Conservation (phyloP, 2,888 invertebrate species). For the Scaptomyza caliginosa region DNA sequence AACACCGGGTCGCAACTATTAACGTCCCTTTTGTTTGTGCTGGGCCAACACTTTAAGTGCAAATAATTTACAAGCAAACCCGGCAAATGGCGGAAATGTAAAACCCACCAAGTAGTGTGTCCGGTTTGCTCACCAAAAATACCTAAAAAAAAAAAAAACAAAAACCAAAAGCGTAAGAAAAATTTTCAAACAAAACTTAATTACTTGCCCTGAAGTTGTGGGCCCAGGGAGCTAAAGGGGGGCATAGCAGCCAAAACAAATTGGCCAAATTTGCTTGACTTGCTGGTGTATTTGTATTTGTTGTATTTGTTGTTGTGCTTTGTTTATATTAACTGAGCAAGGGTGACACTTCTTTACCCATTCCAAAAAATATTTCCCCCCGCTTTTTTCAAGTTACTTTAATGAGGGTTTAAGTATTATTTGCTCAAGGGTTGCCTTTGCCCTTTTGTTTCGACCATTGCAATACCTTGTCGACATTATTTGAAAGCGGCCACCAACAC, state of each 20-base stretch:
- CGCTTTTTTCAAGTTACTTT: slow-evolving; percentile 55
- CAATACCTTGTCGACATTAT: slow-evolving; percentile 62
- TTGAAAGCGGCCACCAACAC: slow-evolving; percentile 33
- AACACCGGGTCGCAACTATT: slow-evolving; percentile 50
- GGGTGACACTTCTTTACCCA: slow-evolving; percentile 63
- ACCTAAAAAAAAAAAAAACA: neutral
- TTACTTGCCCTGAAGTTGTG: slow-evolving; percentile 55
- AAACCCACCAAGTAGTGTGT: slow-evolving; percentile 66
- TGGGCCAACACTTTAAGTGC: slow-evolving; percentile 47
- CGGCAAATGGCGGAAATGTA: slow-evolving; percentile 57
- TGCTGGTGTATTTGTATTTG: slow-evolving; percentile 60
- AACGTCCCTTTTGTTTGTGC: slow-evolving; percentile 55
- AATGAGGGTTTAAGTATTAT: slow-evolving; percentile 79
- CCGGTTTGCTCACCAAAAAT: slow-evolving; percentile 44
- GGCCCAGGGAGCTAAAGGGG: neutral
- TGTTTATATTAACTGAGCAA: slow-evolving; percentile 77
- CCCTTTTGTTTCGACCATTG: slow-evolving; percentile 63
- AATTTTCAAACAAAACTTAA: slow-evolving; percentile 75
- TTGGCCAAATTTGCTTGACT: slow-evolving; percentile 79
- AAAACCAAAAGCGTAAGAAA: slow-evolving; percentile 66
- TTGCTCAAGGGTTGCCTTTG: slow-evolving; percentile 74
- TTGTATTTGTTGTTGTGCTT: slow-evolving; percentile 60
- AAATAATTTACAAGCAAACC: slow-evolving; percentile 65
- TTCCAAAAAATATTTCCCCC: neutral
- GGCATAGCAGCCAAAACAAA: slow-evolving; percentile 54